Base-by-base conservation (phyloP, 1,140 invertebrate species). In the Parapsyche elsis region DNA sequence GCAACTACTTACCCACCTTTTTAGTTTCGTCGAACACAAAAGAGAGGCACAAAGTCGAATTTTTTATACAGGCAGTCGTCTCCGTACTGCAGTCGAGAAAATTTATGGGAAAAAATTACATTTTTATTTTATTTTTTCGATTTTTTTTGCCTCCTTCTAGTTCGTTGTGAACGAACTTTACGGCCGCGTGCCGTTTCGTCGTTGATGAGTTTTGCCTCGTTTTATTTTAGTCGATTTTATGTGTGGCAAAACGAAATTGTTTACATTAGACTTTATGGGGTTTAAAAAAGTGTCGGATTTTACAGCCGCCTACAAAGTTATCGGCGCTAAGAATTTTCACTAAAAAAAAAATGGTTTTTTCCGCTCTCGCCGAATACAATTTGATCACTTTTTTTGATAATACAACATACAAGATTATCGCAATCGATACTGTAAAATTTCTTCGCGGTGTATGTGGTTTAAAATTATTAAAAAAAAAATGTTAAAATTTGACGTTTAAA, bases 241-340 rank as follows among this genome's bases (percentile, higher is more conserved):
- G 30, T 21, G 49, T n/a, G 49, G 57, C 21, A 61, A 61, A 61
- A 61, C 57, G 57, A 61, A 61, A 61, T 61, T 61, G 30, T 38
- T 38, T 61, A 21, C 16, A 19, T 61, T 21, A 61, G 57, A 19
- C 16, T 38, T 21, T 16, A 61, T 61, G 57, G 16, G 57, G 7
- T 38, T 38, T 4, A 61, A 61, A 61, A 61, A 61, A 61, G 57
- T 61, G 57, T 61, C 57, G 57, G 57, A 21, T 61, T 61, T 61
- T 61, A 61, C 57, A 21, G 16, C 57, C n/a, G 57, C 57, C 1
- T 61, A 61, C 57, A 61, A 61, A 61, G 16, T 61, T 9, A 19
- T 9, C 57, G 49, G 49, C 16, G 30, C 7, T 38, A 38, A 38
- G 30, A 1, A 1, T 38, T 38, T 38, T 38, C 30, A 38, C 2